phyloP scores from a whole-genome alignment of 2,888 invertebrate species.

The Zygaena filipendulae region DNA sequence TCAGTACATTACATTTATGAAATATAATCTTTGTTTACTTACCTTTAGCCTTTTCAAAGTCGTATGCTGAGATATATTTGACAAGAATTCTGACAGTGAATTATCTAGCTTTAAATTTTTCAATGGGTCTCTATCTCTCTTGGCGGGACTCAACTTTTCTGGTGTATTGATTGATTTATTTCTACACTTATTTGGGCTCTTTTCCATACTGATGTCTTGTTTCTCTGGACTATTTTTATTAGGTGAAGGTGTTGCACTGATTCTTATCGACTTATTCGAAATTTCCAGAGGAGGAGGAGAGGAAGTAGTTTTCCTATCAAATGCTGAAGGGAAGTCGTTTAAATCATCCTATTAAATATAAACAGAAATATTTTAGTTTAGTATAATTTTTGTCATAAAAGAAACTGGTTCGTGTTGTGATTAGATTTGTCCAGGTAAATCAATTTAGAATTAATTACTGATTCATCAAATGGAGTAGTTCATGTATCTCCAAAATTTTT shows the following conservation, averaged over 20 bases:
- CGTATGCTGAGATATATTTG: conserved; percentile 25
- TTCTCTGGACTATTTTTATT: conserved; percentile 18
- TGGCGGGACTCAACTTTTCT: conserved; percentile 20
- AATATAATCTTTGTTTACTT: conserved; percentile 10
- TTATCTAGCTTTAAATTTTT: conserved; percentile 32
- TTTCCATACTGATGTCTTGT: no score
- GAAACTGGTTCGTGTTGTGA: no score
- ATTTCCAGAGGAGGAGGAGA: conserved; percentile 20
- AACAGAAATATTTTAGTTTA: conserved; percentile 4
- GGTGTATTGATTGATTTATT: conserved; percentile 25
- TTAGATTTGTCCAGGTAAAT: no score
- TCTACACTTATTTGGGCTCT: conserved; percentile 10
- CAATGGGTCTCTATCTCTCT: conserved; percentile 29
- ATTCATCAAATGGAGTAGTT: no score
- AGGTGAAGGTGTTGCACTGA: conserved; percentile 29
- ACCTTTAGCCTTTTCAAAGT: conserved; percentile 28
- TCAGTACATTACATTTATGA: no score
- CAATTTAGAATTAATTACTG: no score
- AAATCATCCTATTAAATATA: conserved; percentile 25
- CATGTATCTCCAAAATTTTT: no score
- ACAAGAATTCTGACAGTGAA: conserved; percentile 28
- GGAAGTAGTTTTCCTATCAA: conserved; percentile 18
- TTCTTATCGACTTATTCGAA: conserved; percentile 24
- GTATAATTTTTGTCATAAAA: background rate
- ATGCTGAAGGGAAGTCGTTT: conserved; percentile 22